These are phyloP conservation scores for Heliothis peltigera DNA, from an alignment of 2,888 invertebrate species.

Conservation along the genomic window DNA sequence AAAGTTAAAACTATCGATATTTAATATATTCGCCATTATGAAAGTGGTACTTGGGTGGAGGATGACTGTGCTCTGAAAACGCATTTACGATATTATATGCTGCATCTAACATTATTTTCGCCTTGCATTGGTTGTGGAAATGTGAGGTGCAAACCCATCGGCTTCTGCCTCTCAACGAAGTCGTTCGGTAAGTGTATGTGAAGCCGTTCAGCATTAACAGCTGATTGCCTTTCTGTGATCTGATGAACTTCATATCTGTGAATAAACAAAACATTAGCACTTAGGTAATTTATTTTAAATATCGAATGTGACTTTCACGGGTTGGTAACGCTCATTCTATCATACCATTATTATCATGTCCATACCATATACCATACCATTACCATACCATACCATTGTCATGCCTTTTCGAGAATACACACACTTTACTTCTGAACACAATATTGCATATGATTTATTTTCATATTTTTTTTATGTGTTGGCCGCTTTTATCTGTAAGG, in stretches of 20 bases:
- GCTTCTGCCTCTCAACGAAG: conserved; percentile 12
- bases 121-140: conserved; percentile 21
- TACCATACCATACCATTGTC: too few species aligned
- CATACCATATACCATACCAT: too few species aligned
- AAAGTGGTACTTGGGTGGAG: conserved; percentile 33
- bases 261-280: background rate
- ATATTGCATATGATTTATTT: background rate
- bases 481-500: too few species aligned
- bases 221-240: conserved; percentile 28
- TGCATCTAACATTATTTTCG: conserved; percentile 19
- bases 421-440: conserved; percentile 9
- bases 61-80: conserved; percentile 20
- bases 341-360: too few species aligned
- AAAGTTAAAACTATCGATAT: conserved; percentile 24
- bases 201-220: conserved; percentile 30
- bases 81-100: conserved; percentile 16
- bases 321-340: too few species aligned
- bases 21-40: conserved; percentile 38
- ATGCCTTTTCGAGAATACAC: conserved; percentile 4
- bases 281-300: too few species aligned
- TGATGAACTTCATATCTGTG: conserved; percentile 32
- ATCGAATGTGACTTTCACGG: too few species aligned
- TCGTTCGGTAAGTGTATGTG: conserved; percentile 28
- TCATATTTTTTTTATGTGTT: too few species aligned
- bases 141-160: conserved; percentile 44